These are phyloP conservation scores for Petromus typicus DNA, from an alignment of 2,113 vertebrate species.

Conservation along the genomic window DNA sequence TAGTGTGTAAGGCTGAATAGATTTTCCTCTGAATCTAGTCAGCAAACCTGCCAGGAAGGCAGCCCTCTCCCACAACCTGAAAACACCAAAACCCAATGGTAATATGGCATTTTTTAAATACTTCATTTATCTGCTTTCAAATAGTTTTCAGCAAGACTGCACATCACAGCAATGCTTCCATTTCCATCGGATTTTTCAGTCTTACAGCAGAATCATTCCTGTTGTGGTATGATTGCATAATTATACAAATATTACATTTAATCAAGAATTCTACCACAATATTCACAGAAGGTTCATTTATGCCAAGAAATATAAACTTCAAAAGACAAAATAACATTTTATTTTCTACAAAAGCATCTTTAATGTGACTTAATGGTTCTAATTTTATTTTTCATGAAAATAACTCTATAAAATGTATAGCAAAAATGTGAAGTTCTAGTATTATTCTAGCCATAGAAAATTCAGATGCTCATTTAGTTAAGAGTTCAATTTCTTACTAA, in stretches of 20 bases:
- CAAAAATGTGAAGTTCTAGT: conserved; percentile 37
- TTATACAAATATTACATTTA: conserved; percentile 19
- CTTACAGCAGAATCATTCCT: too few species aligned
- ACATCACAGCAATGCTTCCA: neutral
- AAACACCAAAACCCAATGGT: conserved; percentile 64
- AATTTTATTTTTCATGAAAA: conserved; percentile 44
- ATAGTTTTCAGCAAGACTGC: neutral
- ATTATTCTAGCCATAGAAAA: conserved; percentile 35
- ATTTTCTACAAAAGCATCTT: conserved; percentile 38
- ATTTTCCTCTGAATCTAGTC: conserved; percentile 77
- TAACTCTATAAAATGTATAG: conserved; percentile 36
- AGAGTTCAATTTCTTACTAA: conserved; percentile 50
- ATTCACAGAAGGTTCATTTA: conserved; percentile 48
- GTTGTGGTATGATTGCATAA: too few species aligned
- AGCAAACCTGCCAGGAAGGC: conserved; percentile 77
- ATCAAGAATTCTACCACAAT: neutral
- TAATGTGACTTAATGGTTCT: conserved; percentile 45
- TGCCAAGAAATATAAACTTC: conserved; percentile 53
- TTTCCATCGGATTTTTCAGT: too few species aligned
- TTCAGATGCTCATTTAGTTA: conserved; percentile 20
- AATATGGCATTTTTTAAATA: conserved; percentile 58
- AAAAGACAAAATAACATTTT: conserved; percentile 41
- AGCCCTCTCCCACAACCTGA: conserved; percentile 82
- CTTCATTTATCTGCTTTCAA: conserved; percentile 52
- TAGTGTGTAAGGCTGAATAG: conserved; percentile 81